phyloP scores from a whole-genome alignment of 2,888 invertebrate species.

The Fissipunctia ypsillon region DNA sequence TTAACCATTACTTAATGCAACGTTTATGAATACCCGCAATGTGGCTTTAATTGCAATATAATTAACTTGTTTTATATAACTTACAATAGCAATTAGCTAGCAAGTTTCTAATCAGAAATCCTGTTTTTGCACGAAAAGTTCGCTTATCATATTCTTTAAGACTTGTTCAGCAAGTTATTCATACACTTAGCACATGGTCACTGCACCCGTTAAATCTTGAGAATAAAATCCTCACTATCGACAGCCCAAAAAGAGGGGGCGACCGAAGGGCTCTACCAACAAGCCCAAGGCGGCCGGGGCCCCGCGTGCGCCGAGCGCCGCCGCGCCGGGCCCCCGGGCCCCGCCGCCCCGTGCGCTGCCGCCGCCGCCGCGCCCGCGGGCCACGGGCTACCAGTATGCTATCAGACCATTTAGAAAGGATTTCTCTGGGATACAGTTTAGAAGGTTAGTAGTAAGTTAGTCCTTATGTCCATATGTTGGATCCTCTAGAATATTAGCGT shows the following conservation, averaged over 20 bases:
- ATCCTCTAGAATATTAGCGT: too few relatives aligned
- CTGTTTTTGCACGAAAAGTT: background rate
- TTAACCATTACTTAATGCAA: background rate
- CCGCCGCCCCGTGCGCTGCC: conserved; percentile 67
- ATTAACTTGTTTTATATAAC: background rate
- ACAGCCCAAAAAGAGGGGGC: conserved; percentile 88
- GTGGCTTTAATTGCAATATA: background rate
- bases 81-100: background rate
- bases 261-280: conserved; percentile 89
- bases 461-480: background rate
- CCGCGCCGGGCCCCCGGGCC: conserved; percentile 50
- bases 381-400: conserved; percentile 85
- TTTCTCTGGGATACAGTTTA: conserved; percentile 89
- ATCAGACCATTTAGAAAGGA: conserved; percentile 87
- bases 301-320: conserved; percentile 14
- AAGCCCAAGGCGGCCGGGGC: conserved; percentile 81
- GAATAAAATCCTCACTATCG: conserved; percentile 61
- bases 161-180: background rate
- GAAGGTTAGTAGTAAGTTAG: conserved; percentile 81
- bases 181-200: conserved; percentile 13
- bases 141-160: background rate
- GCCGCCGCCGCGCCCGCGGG: conserved; percentile 79
- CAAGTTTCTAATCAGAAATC: background rate
- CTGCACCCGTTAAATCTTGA: conserved; percentile 48
- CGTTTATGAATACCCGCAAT: background rate